Conservation (phyloP, 92 coral and sea anemone genomes). For the Zoanthus gigantus region DNA sequence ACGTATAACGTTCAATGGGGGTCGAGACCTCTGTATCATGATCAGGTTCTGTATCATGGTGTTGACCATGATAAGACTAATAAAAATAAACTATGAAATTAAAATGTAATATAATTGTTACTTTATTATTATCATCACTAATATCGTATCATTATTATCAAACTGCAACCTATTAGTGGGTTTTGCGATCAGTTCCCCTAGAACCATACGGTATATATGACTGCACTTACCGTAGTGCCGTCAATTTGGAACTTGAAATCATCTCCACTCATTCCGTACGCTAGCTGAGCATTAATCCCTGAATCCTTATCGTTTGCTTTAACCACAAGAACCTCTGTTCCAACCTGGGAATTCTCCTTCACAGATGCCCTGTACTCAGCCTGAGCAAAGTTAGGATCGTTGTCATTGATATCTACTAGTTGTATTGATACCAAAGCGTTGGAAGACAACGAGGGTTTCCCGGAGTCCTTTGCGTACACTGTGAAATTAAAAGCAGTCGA, state of each 20-base stretch:
- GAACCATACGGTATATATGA: no score
- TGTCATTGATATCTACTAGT: conserved; percentile 88
- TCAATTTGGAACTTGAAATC: conserved; percentile 67
- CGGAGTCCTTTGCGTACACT: conserved; percentile 74
- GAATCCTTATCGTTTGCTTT: conserved; percentile 81
- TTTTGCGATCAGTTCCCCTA: no score
- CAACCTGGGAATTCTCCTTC: conserved; percentile 81
- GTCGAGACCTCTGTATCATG: no score
- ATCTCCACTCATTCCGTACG: conserved; percentile 78
- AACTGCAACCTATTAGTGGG: no score
- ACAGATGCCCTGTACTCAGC: conserved; percentile 81
- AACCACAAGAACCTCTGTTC: conserved; percentile 72
- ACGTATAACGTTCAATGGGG: no score
- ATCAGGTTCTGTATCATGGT: no score
- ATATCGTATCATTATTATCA: not conserved
- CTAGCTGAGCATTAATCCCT: conserved; percentile 77
- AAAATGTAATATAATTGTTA: no score
- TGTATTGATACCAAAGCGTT: conserved; percentile 71
- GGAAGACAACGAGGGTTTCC: conserved; percentile 64
- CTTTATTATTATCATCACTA: no score
- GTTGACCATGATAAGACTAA: no score
- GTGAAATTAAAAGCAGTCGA: conserved; percentile 71
- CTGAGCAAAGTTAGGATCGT: conserved; percentile 75
- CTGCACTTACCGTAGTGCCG: conserved; percentile 60
- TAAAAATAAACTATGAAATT: no score